These are phyloP conservation scores for Litoditis marina DNA, from an alignment of 2,888 invertebrate species.

Conservation along the genomic window DNA sequence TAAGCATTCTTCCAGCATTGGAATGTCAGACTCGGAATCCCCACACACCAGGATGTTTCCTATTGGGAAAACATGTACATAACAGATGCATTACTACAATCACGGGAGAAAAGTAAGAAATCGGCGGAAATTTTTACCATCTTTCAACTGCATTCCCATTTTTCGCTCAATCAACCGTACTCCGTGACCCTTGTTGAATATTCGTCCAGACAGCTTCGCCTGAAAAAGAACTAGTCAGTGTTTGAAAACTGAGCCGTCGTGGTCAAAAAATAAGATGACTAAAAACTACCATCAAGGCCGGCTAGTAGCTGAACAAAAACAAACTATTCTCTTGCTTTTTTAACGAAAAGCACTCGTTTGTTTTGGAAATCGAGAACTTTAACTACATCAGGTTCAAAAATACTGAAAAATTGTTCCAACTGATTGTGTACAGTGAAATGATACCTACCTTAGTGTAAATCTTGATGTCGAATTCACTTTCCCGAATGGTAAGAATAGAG, in stretches of 20 bases:
- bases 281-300: no score
- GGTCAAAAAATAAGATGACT: no score
- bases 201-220: conserved; percentile 41
- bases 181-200: conserved; percentile 58
- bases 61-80: neutral
- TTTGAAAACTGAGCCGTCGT: neutral
- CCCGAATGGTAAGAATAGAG: conserved; percentile 38
- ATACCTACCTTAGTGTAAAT: conserved; percentile 48
- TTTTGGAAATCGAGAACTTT: no score
- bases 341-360: no score
- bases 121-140: no score
- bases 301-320: no score
- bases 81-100: neutral
- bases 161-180: conserved; percentile 41
- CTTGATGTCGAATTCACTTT: conserved; percentile 53
- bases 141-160: conserved; percentile 40
- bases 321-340: no score
- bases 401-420: no score
- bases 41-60: conserved; percentile 54
- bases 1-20: conserved; percentile 56
- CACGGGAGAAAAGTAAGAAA: no score
- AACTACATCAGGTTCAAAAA: no score
- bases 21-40: conserved; percentile 53
- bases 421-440: no score
- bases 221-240: no score